Conservation (phyloP, 2,888 invertebrate species). For the Diaperis boleti region DNA sequence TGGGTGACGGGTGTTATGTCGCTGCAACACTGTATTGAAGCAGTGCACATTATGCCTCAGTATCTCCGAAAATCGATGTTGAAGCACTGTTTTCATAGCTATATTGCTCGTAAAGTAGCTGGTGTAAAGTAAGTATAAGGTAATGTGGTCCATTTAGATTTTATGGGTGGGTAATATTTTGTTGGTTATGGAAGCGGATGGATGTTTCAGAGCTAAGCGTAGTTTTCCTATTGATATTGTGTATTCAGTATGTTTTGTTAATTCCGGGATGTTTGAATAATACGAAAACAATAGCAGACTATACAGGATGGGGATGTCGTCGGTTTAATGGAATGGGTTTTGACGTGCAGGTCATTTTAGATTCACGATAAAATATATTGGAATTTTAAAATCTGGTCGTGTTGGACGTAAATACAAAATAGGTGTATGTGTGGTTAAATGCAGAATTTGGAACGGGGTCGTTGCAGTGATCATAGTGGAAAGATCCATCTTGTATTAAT, state of each 20-base stretch:
- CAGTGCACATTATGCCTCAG: constrained; percentile 50
- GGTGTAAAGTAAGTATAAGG: constrained; percentile 51
- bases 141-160: constrained; percentile 48
- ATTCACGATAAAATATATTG: neutral
- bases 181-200: constrained; percentile 27
- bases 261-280: constrained; percentile 30
- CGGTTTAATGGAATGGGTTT: constrained; percentile 11
- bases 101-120: constrained; percentile 51
- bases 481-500: too few species aligned
- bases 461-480: too few species aligned
- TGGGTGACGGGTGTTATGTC: constrained; percentile 34
- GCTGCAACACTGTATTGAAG: constrained; percentile 52
- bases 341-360: neutral
- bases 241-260: constrained; percentile 10
- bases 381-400: too few species aligned
- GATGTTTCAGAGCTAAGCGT: constrained; percentile 2
- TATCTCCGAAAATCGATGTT: constrained; percentile 56
- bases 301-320: constrained; percentile 11
- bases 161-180: constrained; percentile 36
- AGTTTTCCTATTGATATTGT: constrained; percentile 11
- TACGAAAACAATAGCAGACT: constrained; percentile 15
- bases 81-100: constrained; percentile 56
- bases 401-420: too few species aligned
- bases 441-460: too few species aligned
- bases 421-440: too few species aligned